A percentile compares a stretch with the other conserved stretches of the same genome.
Conservation (phyloP, 2,888 invertebrate species). For the Gisinianus flammeolus region DNA sequence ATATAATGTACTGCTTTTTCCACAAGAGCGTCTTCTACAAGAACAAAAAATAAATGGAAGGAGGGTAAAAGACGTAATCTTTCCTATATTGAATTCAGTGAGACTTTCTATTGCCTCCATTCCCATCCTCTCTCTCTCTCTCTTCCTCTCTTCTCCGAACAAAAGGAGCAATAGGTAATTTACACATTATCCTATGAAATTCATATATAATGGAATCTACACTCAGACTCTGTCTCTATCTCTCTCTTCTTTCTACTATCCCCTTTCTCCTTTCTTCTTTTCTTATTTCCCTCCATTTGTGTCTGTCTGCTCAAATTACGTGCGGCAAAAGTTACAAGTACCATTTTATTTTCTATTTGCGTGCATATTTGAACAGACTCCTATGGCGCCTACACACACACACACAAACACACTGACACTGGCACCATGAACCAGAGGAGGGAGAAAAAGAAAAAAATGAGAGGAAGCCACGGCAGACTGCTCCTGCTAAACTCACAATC, state of each 20-base stretch:
- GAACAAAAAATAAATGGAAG: neutral
- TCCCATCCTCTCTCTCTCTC: neutral
- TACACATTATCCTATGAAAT: neutral
- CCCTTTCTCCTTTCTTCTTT: neutral
- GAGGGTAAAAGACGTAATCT: neutral
- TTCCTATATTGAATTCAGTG: neutral
- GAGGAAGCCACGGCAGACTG: neutral
- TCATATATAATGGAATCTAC: neutral
- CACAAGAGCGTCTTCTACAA: neutral
- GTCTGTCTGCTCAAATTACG: neutral
- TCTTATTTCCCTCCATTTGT: neutral
- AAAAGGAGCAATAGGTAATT: neutral
- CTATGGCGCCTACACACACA: neutral
- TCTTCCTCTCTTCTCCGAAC: neutral
- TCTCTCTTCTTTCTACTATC: neutral
- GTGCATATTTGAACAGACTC: neutral
- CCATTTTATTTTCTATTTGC: neutral
- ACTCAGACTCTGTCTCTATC: neutral
- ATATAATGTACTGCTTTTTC: conserved; percentile 14
- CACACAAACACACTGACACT: too few species aligned
- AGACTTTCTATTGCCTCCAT: neutral
- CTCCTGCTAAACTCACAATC: neutral
- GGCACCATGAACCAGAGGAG: too few species aligned
- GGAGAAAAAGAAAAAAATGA: too few species aligned
- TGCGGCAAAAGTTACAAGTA: neutral